Evolutionary conservation across 2,888 invertebrate genomes (phyloP), one percentile per base, ranked within the genome.

Genomic region (Drosophila neotestacea): DNA sequence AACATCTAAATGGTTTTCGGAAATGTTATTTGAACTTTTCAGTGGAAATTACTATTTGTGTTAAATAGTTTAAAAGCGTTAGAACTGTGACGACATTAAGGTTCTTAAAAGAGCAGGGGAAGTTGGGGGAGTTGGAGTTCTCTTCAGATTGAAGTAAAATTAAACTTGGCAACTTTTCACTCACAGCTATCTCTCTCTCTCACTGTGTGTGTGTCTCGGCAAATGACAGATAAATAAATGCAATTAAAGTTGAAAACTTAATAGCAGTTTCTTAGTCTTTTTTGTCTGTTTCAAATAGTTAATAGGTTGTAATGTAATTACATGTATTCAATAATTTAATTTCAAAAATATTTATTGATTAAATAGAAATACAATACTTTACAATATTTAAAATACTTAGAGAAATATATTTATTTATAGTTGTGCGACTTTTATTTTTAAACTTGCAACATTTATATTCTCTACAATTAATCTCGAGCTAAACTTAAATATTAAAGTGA

Each of bases 1-100:
- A 76, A 79, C 72, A 81, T 81, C 84, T 81, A 83, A 85, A 85
- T 88, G 88, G 73, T 78, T 84, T 84, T 77, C 88, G 85, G 85
- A 81, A 85, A 85, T 79, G 83, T 75, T 79, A 73, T 85, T 75
- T 83, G 68, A 81, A 81, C 77, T 83, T 81, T 73, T 71, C 62
- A 69, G 27, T 77, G 61, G 50, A 76, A 76, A 68, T 63, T 28
- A 67, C 58, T 68, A 32, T 67, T 56, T 38, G 11, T 16, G 52
- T 44, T 70, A 51, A 50, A 51, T 58, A 61, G 64, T 72, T 72
- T 16, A 30, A 60, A 55, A 55, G 22, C 66, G 52, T 74, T 54
- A 36, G 52, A 65, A n/a, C 61, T 74, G 59, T 50, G 75, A 64
- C 60, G 63, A 61, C 58, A 58, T 69, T 60, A 36, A 22, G 47